phyloP scores from a whole-genome alignment of 2,888 invertebrate genomes.

The Latrodectus hesperus region DNA sequence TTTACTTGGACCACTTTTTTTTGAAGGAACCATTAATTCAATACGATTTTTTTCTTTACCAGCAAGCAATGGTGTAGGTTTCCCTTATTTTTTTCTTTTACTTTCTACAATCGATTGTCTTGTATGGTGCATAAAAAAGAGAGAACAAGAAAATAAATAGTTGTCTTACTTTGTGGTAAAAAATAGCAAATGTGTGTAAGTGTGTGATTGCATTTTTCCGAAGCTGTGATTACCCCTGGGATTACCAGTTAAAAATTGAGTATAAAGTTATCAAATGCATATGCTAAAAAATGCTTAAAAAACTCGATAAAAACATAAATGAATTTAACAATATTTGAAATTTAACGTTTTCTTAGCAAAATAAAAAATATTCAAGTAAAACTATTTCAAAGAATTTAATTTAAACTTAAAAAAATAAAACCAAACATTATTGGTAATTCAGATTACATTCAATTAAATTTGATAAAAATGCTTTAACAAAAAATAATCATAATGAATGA shows the following conservation, averaged over 20 bases:
- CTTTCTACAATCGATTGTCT: slow-evolving; percentile 29
- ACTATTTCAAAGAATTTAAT: too few species aligned
- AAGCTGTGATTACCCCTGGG: not conserved
- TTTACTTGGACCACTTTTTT: not conserved
- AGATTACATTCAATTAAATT: too few species aligned
- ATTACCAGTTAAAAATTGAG: not conserved
- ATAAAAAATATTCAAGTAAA: too few species aligned
- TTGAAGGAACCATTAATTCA: not conserved
- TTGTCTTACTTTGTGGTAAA: not conserved
- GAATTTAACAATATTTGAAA: too few species aligned
- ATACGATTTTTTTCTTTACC: not conserved
- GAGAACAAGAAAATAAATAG: slow-evolving; percentile 1
- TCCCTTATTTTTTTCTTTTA: slow-evolving; percentile 21
- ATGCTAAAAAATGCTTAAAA: not conserved
- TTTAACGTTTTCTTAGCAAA: too few species aligned
- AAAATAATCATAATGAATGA: too few species aligned
- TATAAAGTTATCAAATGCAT: not conserved
- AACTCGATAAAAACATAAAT: too few species aligned
- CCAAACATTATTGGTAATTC: too few species aligned
- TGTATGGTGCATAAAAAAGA: slow-evolving; percentile 25
- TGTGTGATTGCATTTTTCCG: not conserved
- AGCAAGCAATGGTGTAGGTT: not conserved
- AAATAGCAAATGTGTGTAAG: not conserved
- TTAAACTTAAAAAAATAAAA: too few species aligned
- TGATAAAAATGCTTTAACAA: too few species aligned